Conservation (phyloP, 2,113 vertebrate species). For the Reinhardtius hippoglossoides region DNA sequence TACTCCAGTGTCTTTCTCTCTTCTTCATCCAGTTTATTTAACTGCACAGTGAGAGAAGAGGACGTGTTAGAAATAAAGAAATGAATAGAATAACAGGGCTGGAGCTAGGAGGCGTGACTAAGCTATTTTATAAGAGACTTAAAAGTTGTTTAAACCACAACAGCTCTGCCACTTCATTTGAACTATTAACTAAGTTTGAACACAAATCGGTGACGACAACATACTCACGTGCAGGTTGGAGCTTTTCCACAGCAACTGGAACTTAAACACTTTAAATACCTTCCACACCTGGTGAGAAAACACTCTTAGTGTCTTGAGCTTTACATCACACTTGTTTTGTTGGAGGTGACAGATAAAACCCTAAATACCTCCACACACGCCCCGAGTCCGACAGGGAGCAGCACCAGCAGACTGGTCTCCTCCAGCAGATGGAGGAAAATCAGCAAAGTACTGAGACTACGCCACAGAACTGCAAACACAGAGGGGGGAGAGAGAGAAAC, state of each 20-base stretch:
- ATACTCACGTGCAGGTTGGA: conserved; percentile 72
- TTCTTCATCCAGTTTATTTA: conserved; percentile 75
- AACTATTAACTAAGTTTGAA: neutral
- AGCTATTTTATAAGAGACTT: too few species aligned
- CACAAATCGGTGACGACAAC: too few species aligned
- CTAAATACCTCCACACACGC: conserved; percentile 89
- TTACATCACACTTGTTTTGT: conserved; percentile 9
- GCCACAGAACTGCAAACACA: conserved; percentile 88
- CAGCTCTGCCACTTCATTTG: too few species aligned
- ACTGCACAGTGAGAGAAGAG: conserved; percentile 46
- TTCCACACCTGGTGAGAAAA: conserved; percentile 89
- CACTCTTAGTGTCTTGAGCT: neutral
- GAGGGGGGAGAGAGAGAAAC: neutral
- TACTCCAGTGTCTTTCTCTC: conserved; percentile 77
- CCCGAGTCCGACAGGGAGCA: conserved; percentile 92
- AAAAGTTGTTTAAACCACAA: too few species aligned
- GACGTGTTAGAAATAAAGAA: neutral
- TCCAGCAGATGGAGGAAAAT: conserved; percentile 95
- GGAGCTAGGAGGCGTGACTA: too few species aligned
- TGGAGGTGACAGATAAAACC: neutral
- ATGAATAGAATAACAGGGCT: neutral
- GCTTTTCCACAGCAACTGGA: conserved; percentile 60
- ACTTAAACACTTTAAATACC: conserved; percentile 84
- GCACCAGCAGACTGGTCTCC: conserved; percentile 92
- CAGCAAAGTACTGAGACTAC: conserved; percentile 92